A percentile compares a stretch with the other conserved stretches of the same genome.
phyloP scores from a whole-genome alignment of 1,140 invertebrate genomes.

The Rhagoletis zephyria region DNA sequence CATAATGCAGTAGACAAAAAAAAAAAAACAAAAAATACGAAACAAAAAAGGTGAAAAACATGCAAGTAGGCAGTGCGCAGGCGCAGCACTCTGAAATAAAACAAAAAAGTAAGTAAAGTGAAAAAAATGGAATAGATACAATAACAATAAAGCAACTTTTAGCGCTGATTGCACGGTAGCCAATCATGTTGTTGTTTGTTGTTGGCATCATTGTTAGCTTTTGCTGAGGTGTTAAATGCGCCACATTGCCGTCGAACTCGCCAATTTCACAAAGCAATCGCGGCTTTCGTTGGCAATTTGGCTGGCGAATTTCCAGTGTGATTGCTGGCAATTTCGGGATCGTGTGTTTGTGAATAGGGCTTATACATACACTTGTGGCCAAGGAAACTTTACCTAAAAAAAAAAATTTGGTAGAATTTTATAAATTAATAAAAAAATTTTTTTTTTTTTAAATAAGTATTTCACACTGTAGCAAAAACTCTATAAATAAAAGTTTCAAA shows the following conservation, averaged over 20 bases:
- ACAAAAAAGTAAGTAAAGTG: background rate
- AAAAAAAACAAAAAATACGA: background rate
- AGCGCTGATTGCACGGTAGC: conserved; percentile 9
- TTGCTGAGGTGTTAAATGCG: conserved; percentile 39
- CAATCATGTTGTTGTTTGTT: conserved; percentile 44
- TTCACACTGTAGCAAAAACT: too few relatives aligned
- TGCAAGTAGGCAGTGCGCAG: conserved; percentile 15
- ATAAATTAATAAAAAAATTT: too few relatives aligned
- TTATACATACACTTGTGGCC: background rate
- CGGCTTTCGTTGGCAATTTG: conserved; percentile 2
- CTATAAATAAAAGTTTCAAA: too few relatives aligned
- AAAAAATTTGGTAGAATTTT: too few relatives aligned
- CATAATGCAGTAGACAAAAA: background rate
- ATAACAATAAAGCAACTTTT: background rate
- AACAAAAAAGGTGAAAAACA: background rate
- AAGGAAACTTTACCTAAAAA: too few relatives aligned
- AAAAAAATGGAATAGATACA: background rate
- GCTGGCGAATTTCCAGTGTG: background rate
- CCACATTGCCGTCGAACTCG: conserved; percentile 23
- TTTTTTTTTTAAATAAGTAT: too few relatives aligned
- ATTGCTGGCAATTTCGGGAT: background rate
- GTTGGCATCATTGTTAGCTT: background rate
- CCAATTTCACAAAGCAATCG: conserved; percentile 10
- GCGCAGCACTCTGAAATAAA: background rate
- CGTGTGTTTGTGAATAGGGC: background rate